Evolutionary conservation across 2,888 invertebrate species (phyloP).

Genomic region (Amphipyra berbera): DNA sequence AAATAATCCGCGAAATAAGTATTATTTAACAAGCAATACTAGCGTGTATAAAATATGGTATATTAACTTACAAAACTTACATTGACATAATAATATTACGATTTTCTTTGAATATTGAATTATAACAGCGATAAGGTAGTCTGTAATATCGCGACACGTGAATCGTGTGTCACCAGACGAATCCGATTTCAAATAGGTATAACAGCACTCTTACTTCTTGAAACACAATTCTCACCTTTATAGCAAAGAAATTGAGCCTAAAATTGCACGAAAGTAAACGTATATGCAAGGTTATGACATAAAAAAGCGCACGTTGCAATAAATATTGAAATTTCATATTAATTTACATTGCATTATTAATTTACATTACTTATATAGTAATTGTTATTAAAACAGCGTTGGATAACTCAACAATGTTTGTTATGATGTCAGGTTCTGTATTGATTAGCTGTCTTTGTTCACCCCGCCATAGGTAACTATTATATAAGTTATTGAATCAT

Average conservation of each 20-base stretch:
- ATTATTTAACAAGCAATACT: conserved; percentile 3
- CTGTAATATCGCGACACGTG: conserved; percentile 40
- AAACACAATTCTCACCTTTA: conserved; percentile 21
- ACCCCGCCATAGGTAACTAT: conserved; percentile 10
- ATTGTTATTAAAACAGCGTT: conserved; percentile 59
- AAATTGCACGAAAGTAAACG: conserved; percentile 18
- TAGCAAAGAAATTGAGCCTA: neutral
- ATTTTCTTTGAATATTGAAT: conserved; percentile 38
- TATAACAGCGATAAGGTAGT: conserved; percentile 33
- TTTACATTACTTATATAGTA: conserved; percentile 57
- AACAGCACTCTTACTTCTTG: conserved; percentile 11
- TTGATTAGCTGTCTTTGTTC: conserved; percentile 37
- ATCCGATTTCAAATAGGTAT: conserved; percentile 45
- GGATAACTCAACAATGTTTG: conserved; percentile 50
- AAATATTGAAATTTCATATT: conserved; percentile 63
- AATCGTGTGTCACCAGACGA: conserved; percentile 32
- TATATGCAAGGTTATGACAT: conserved; percentile 53
- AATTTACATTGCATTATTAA: conserved; percentile 57
- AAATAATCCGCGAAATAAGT: conserved; percentile 5
- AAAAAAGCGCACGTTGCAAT: conserved; percentile 46
- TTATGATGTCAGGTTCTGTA: conserved; percentile 37
- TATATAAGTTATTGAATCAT: conserved; percentile 22
- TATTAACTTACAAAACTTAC: conserved; percentile 5
- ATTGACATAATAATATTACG: conserved; percentile 21
- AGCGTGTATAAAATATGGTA: conserved; percentile 16